These are phyloP conservation scores for Plumapathes pennacea DNA, from an alignment of 92 coral and sea anemone species.

Conservation along the genomic window DNA sequence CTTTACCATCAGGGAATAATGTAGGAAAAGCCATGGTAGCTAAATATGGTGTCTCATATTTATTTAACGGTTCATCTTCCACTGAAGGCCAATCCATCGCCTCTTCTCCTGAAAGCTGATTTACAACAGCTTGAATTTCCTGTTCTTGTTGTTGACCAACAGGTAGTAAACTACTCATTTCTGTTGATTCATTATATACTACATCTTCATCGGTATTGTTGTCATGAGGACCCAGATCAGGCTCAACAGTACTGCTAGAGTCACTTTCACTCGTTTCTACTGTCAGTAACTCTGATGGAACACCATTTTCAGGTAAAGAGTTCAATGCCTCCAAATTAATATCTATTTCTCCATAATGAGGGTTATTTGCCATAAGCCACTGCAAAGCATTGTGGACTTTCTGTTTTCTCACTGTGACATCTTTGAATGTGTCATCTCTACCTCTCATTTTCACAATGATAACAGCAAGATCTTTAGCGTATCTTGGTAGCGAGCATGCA, in stretches of 20 bases:
- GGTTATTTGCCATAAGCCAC: conserved; percentile 45
- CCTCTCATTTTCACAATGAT: conserved; percentile 40
- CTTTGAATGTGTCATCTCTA: conserved; percentile 43
- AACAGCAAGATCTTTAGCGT: conserved; percentile 45
- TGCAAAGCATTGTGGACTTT: conserved; percentile 48
- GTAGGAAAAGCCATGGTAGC: conserved; percentile 51
- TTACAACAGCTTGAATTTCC: conserved; percentile 21
- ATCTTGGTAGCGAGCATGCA: conserved; percentile 43
- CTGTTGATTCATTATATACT: conserved; percentile 37
- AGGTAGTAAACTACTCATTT: conserved; percentile 38
- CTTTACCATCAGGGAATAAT: conserved; percentile 51
- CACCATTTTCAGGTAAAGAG: conserved; percentile 29
- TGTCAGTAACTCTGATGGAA: conserved; percentile 22
- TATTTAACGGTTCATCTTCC: conserved; percentile 28
- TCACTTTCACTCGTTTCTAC: conserved; percentile 10
- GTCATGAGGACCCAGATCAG: conserved; percentile 31
- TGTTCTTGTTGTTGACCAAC: conserved; percentile 42
- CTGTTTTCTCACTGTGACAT: conserved; percentile 35
- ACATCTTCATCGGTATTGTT: conserved; percentile 19
- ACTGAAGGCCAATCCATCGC: conserved; percentile 40
- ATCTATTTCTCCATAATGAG: conserved; percentile 26
- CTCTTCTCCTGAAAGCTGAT: conserved; percentile 22
- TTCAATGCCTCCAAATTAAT: conserved; percentile 25
- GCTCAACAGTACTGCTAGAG: background rate
- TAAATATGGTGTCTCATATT: conserved; percentile 36